Conservation (phyloP, 2,888 invertebrate species). For the Protophormia terraenovae region DNA sequence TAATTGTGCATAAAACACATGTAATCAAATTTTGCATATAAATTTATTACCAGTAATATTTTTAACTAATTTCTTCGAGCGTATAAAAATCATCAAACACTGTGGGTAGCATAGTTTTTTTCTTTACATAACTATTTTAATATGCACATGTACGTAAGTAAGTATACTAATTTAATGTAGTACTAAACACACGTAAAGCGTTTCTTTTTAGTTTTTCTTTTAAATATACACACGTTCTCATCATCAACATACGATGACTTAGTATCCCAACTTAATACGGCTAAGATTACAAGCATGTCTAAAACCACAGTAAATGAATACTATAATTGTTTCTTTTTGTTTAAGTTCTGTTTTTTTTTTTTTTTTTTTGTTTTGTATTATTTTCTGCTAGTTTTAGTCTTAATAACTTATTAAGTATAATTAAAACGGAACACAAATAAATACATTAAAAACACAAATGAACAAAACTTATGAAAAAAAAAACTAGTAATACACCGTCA, state of each 20-base stretch:
- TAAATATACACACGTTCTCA: background rate
- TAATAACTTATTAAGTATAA: constrained; percentile 64
- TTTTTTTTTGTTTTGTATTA: constrained; percentile 20
- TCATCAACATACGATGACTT: background rate
- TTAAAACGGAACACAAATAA: constrained; percentile 65
- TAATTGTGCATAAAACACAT: too few relatives aligned
- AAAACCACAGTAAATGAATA: constrained; percentile 31
- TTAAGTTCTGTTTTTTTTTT: background rate
- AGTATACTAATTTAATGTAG: too few relatives aligned
- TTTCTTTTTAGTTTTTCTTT: constrained; percentile 1
- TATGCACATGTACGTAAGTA: too few relatives aligned
- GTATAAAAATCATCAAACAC: background rate
- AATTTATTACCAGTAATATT: too few relatives aligned
- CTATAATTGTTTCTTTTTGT: constrained; percentile 25
- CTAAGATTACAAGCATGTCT: constrained; percentile 29
- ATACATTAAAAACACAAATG: constrained; percentile 32
- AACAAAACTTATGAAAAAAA: constrained; percentile 5
- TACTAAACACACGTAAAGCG: background rate
- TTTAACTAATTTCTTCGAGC: background rate
- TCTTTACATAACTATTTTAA: background rate
- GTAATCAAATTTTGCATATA: too few relatives aligned
- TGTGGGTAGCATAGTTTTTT: constrained; percentile 1
- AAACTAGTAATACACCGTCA: constrained; percentile 3
- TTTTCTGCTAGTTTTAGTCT: constrained; percentile 21
- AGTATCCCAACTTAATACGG: background rate